Percentiles rank a stretch among this genome's conserved stretches.
These are phyloP conservation scores for Slavum lentiscoides DNA, from an alignment of 2,888 invertebrate species.

Conservation along the genomic window DNA sequence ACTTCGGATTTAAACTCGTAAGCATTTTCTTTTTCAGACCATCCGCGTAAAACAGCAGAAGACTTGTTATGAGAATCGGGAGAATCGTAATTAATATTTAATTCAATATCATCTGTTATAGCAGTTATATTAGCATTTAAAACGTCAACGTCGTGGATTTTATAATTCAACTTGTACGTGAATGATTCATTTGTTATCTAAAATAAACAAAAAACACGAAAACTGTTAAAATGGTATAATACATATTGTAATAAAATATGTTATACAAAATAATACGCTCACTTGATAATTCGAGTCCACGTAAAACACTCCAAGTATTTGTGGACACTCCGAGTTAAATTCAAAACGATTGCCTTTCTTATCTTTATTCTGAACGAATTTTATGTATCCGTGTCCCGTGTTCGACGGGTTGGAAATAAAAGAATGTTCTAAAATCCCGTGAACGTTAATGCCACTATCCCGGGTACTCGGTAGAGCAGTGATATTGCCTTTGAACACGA, in stretches of 20 bases:
- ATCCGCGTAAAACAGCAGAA: not conserved
- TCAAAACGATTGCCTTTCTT: constrained; percentile 2
- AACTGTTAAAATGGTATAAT: not conserved
- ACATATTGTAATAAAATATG: not conserved
- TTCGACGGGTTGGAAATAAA: constrained; percentile 5
- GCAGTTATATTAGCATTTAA: not conserved
- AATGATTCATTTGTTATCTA: constrained; percentile 12
- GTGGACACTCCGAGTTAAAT: not conserved
- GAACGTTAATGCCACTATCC: not conserved
- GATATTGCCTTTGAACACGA: constrained; percentile 15
- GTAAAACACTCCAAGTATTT: not conserved
- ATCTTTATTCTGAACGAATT: constrained; percentile 17
- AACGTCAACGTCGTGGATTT: not conserved
- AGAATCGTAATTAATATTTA: not conserved
- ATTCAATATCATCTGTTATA: not conserved
- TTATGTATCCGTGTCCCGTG: not conserved
- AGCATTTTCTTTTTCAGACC: constrained; percentile 3
- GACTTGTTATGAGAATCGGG: not conserved
- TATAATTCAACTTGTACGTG: not conserved
- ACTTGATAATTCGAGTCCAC: constrained; percentile 12
- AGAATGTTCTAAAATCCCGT: not conserved
- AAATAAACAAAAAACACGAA: constrained; percentile 5
- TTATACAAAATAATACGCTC: not conserved
- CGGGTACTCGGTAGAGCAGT: not conserved
- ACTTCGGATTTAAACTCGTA: constrained; percentile 25